A percentile compares a stretch with the other conserved stretches of the same genome.
These are phyloP conservation scores for Thripadectes ignobilis DNA, from an alignment of 2,797 vertebrate species.

Conservation along the genomic window DNA sequence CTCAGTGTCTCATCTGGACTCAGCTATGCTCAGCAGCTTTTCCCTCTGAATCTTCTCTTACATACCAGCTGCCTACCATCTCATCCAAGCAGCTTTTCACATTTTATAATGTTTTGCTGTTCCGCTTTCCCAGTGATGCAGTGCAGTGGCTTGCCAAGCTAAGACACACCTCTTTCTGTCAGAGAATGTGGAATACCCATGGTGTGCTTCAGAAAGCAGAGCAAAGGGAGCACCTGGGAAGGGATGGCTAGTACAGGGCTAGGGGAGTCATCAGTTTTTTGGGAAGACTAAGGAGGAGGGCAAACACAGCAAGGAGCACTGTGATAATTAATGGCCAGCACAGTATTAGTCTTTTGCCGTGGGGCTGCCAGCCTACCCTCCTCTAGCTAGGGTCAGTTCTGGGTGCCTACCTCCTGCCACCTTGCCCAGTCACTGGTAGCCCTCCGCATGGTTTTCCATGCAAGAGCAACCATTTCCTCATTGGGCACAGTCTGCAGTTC, in stretches of 20 bases:
- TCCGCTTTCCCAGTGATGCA: not conserved
- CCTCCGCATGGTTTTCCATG: not conserved
- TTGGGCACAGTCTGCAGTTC: not conserved
- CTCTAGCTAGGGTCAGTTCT: not conserved
- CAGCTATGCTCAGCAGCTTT: slow-evolving; percentile 15
- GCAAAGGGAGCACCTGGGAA: not conserved
- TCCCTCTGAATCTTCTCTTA: slow-evolving; percentile 13
- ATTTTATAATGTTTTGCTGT: slow-evolving; percentile 24
- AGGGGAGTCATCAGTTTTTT: not conserved
- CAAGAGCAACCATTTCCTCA: not conserved
- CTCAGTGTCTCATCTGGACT: slow-evolving; percentile 12
- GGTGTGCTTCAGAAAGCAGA: not conserved
- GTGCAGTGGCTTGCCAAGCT: not conserved
- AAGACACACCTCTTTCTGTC: slow-evolving; percentile 1
- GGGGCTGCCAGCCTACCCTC: not conserved
- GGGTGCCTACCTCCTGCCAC: not conserved
- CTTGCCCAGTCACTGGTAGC: not conserved
- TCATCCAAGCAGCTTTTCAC: slow-evolving; percentile 37
- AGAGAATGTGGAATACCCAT: not conserved
- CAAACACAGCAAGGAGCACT: not conserved
- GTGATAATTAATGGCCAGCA: not conserved
- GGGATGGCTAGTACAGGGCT: not conserved
- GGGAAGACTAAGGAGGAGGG: not conserved
- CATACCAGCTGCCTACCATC: slow-evolving; percentile 35
- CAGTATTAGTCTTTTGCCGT: not conserved